Conservation (phyloP, 2,797 vertebrate genomes). For the Enteromius viviparus region DNA sequence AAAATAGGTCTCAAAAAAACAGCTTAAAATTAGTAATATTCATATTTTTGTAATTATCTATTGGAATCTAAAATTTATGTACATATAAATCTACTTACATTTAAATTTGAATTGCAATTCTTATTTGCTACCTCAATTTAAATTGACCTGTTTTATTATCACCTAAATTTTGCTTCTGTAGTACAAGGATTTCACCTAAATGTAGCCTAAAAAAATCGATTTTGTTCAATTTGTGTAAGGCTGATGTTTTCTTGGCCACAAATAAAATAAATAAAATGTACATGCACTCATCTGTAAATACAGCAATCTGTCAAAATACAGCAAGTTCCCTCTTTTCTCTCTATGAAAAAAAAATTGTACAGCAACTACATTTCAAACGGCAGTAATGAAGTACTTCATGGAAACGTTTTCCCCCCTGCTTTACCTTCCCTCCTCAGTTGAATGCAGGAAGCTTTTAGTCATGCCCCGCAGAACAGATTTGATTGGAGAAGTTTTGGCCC, state of each 20-base stretch:
- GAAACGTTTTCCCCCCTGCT: conserved; percentile 27
- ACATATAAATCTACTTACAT: neutral
- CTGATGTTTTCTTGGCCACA: neutral
- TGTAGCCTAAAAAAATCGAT: too few species aligned
- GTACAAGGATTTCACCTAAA: neutral
- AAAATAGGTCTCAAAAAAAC: neutral
- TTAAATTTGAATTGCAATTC: neutral
- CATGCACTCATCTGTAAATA: neutral
- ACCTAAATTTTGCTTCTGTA: neutral
- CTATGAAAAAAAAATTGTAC: neutral
- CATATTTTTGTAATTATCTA: neutral
- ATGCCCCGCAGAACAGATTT: conserved; percentile 69
- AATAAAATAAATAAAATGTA: neutral
- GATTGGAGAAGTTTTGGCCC: conserved; percentile 62
- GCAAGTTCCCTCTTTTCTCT: conserved; percentile 50
- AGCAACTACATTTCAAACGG: conserved; percentile 31
- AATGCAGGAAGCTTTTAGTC: conserved; percentile 57
- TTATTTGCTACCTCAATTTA: neutral
- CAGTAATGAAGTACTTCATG: conserved; percentile 34
- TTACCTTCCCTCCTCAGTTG: conserved; percentile 26
- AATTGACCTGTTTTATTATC: neutral
- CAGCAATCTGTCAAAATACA: neutral
- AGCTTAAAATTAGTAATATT: neutral
- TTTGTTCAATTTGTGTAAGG: neutral
- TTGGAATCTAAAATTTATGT: neutral